Base-by-base conservation (phyloP, 2,888 invertebrate species). In the Microctonus hyperodae region DNA sequence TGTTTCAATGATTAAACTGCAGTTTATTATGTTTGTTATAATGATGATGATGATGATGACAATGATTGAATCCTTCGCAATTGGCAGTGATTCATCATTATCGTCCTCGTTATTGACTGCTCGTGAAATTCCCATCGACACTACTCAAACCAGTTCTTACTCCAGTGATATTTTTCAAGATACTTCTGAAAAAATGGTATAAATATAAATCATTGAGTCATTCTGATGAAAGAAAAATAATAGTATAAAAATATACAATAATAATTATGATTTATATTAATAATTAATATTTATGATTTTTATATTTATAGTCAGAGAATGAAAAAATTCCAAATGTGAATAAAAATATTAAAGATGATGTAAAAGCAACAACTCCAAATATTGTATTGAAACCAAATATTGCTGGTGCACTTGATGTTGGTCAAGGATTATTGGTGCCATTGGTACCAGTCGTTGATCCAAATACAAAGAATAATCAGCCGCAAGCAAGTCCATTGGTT, bases 351-450 rank as follows among this genome's bases (percentile, higher is more conserved):
- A 22, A 22, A 0, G n/a, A 57, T 9, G 58, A 53, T 51, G 35
- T 16, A 33, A 22, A n/a, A 11, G 28, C 65, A 55, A 44, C 65
- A 40, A 10, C 65, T 25, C 25, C 66, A 50, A 48, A 20, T 25
- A 25, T 66, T 31, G 56, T 66, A 4, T 22, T 66, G 4, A 55
- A 66, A 13, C 66, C 66, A 25, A 66, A 66, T 22, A 50, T 66
- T 7, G 35, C 66, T 13, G 61, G 61, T 23, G 66, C 61, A 4
- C 48, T 66, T 25, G 66, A 66, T 35, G 66, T 66, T 37, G 66
- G 66, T 48, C 66, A 66, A 50, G 66, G 66, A 13, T 56, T 66
- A 6, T 11, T 66, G 28, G 66, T 66, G 6, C 66, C 66, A 9
- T 48, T 66, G 2, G 66, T 66, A 23, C 66, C 66, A 31, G 66